A percentile compares a stretch with the other conserved stretches of the same genome.
These are phyloP conservation scores for Hystrix brachyura DNA, from an alignment of 2,113 vertebrate species.

Conservation along the genomic window DNA sequence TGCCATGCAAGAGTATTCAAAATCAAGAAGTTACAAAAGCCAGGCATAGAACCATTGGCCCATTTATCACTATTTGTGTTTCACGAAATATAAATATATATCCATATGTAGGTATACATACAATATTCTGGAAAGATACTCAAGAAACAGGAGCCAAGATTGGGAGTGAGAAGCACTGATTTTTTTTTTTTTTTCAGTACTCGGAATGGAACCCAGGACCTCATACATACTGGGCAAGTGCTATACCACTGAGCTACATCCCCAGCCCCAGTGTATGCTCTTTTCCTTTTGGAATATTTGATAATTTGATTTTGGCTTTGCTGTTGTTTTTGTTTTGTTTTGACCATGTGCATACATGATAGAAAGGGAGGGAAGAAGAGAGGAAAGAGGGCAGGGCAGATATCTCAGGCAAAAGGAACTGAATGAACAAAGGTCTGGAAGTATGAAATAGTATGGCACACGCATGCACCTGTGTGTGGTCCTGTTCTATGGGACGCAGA, in stretches of 20 bases:
- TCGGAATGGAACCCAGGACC: neutral
- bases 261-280: neutral
- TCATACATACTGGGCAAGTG: neutral
- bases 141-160: neutral
- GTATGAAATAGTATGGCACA: neutral
- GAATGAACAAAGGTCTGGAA: constrained; percentile 4
- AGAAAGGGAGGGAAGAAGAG: neutral
- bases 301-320: neutral
- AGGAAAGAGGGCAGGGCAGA: neutral
- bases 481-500: neutral
- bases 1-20: neutral
- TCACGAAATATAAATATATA: neutral
- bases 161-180: neutral
- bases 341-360: constrained; percentile 60
- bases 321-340: neutral
- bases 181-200: neutral
- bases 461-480: no score
- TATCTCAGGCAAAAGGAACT: neutral
- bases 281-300: constrained; percentile 15
- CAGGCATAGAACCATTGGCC: neutral
- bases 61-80: neutral
- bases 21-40: constrained; percentile 38
- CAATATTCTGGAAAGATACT: neutral
- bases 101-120: neutral
- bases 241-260: neutral